Evolutionary conservation across 2,888 invertebrate genomes (phyloP).

Genomic region (Andrena dorsata): DNA sequence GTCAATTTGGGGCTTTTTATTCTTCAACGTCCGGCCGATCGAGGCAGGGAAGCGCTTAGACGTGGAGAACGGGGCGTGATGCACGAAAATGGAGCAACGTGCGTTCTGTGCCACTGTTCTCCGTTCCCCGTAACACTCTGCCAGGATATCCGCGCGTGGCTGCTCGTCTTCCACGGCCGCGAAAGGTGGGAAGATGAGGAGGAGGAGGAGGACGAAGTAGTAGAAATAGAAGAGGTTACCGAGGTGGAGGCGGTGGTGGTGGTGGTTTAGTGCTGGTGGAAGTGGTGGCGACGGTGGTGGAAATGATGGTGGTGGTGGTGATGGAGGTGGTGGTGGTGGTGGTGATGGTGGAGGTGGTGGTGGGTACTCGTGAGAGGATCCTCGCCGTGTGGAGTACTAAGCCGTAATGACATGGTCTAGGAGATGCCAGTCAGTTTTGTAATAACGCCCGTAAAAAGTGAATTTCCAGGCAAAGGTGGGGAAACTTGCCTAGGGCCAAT

Average conservation of each 20-base stretch:
- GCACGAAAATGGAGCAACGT: slow-evolving; percentile 71
- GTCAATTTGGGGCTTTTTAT: background rate
- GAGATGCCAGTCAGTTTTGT: slow-evolving; percentile 85
- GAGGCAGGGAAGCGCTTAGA: background rate
- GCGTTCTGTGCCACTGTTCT: slow-evolving; percentile 69
- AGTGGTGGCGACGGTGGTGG: slow-evolving; percentile 44
- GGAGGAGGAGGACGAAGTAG: slow-evolving; percentile 58
- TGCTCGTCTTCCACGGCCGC: slow-evolving; percentile 74
- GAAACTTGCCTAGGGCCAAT: slow-evolving; percentile 82
- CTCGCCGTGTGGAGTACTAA: slow-evolving; percentile 83
- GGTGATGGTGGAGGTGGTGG: slow-evolving; percentile 49
- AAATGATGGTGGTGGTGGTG: slow-evolving; percentile 39
- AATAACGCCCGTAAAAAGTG: slow-evolving; percentile 84
- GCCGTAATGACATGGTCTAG: slow-evolving; percentile 85
- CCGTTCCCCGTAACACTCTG: slow-evolving; percentile 72
- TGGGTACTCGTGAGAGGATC: slow-evolving; percentile 76
- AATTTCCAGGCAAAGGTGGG: slow-evolving; percentile 83
- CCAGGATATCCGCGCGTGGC: slow-evolving; percentile 72
- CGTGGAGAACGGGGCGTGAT: slow-evolving; percentile 31
- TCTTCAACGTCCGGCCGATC: background rate
- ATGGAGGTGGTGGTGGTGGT: slow-evolving; percentile 33
- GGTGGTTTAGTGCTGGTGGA: slow-evolving; percentile 33
- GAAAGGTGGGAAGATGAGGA: slow-evolving; percentile 72
- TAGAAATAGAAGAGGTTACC: slow-evolving; percentile 65
- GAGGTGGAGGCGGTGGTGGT: slow-evolving; percentile 53